Percentiles rank a stretch among this genome's conserved stretches.
Evolutionary conservation across 2,113 vertebrate genomes (phyloP).

Genomic region (Neotragus pygmaeus): DNA sequence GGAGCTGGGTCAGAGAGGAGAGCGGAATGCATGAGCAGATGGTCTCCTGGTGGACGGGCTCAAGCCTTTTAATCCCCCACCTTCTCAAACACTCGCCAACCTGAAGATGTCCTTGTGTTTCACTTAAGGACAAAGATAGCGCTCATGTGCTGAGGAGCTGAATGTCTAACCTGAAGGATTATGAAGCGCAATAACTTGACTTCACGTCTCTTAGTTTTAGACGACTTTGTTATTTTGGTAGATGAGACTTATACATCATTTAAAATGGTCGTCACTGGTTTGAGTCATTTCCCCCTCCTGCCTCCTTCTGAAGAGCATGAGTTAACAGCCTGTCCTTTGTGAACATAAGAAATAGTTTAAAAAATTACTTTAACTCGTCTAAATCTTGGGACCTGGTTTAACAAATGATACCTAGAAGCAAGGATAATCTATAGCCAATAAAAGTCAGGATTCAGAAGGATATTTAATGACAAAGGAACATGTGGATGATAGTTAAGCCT

Average conservation of each 20-base stretch:
- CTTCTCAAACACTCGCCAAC: background rate
- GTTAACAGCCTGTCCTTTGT: conserved; percentile 27
- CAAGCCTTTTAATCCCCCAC: background rate
- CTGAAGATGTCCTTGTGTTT: conserved; percentile 33
- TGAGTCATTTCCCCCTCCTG: background rate
- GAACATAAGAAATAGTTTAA: conserved; percentile 20
- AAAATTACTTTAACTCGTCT: conserved; percentile 57
- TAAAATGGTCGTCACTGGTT: conserved; percentile 12
- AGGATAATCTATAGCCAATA: conserved; percentile 36
- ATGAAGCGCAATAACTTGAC: background rate
- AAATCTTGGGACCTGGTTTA: conserved; percentile 24
- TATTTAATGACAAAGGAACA: conserved; percentile 24
- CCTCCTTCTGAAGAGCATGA: background rate
- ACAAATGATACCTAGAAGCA: conserved; percentile 49
- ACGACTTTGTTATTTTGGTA: conserved; percentile 32
- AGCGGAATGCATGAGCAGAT: background rate
- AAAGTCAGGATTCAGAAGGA: conserved; percentile 27
- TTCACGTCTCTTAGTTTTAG: background rate
- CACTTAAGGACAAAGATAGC: conserved; percentile 22
- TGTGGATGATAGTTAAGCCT: background rate
- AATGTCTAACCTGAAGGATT: conserved; percentile 23
- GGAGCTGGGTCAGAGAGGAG: background rate
- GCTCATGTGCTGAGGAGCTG: background rate
- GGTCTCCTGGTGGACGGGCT: background rate
- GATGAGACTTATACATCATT: conserved; percentile 37